Base-by-base conservation (phyloP, 1,140 invertebrate genomes). In the Nephotettix cincticeps region DNA sequence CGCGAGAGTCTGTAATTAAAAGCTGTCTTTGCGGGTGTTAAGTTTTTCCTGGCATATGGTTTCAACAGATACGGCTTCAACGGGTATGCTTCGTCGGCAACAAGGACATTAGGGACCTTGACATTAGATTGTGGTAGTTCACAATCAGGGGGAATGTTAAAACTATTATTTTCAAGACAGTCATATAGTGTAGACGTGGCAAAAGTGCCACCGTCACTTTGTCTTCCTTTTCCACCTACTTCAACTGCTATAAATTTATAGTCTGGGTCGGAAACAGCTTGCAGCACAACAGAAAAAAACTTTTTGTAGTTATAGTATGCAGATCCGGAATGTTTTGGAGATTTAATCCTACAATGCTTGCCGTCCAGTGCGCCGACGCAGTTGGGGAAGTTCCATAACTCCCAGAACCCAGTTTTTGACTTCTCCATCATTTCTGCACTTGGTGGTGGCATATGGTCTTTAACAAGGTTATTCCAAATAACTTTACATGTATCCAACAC, bases 11-110 rank as follows among this genome's bases (percentile, higher is more conserved):
- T 67, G 73, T 82, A 78, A 69, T 83, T 83, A 71, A 80, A 83
- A 67, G 79, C 72, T 65, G 76, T 72, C 78, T 80, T 66, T 71
- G 71, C 72, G 58, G 75, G 71, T 47, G 71, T 72, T 17, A 81
- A 71, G 72, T 79, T 76, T 25, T 77, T 72, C 61, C 78, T 78
- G 67, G 78, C 71, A 76, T 79, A 85, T 19, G 83, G 83, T 70
- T 84, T 83, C 78, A 85, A 79, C n/a, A 85, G 36, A 70, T 82
- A 69, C 66, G 47, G 27, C 72, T 73, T 76, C 40, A 86, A 61
- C 28, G 81, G 76, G 78, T 86, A 87, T 32, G 83, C 83, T 58
- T 81, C 81, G 76, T 86, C 84, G 11, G 70, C 68, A 25, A 70
- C 63, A 17, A 70, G 1, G 17, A 70, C 68, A 63, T 70, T 21